These are phyloP conservation scores for Drosophila parvula DNA, from an alignment of 1,140 invertebrate genomes.

Conservation along the genomic window DNA sequence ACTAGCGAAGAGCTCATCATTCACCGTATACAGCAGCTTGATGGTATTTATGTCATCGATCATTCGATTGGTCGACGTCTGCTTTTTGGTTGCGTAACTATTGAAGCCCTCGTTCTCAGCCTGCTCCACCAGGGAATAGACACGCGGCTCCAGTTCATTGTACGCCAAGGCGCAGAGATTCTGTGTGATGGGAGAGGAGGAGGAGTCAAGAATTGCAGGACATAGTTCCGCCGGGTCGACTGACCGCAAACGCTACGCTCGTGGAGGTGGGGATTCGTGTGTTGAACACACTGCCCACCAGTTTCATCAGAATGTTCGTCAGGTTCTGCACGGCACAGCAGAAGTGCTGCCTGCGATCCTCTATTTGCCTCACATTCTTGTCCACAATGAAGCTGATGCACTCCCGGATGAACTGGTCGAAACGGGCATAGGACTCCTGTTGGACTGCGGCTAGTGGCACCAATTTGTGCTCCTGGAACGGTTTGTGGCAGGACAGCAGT, in stretches of 20 bases:
- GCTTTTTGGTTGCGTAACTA: not conserved
- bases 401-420: slow-evolving; percentile 52
- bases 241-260: slow-evolving; percentile 48
- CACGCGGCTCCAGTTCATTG: slow-evolving; percentile 59
- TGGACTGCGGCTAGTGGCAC: slow-evolving; percentile 14
- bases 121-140: slow-evolving; percentile 44
- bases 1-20: slow-evolving; percentile 30
- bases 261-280: slow-evolving; percentile 39
- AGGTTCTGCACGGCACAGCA: slow-evolving; percentile 63
- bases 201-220: not conserved
- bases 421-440: slow-evolving; percentile 26
- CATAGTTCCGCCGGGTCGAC: not conserved
- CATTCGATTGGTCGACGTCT: not conserved
- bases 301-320: slow-evolving; percentile 58
- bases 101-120: slow-evolving; percentile 51
- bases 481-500: slow-evolving; percentile 41
- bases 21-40: slow-evolving; percentile 40
- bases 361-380: slow-evolving; percentile 36
- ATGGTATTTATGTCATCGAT: slow-evolving; percentile 60
- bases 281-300: slow-evolving; percentile 63
- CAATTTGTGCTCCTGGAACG: not conserved
- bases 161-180: slow-evolving; percentile 56
- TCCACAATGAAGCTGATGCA: slow-evolving; percentile 52
- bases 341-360: slow-evolving; percentile 49
- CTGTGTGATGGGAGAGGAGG: slow-evolving; percentile 13